Evolutionary conservation across 92 coral and sea anemone species (phyloP).

Genomic region (Virgularia gustaviana): DNA sequence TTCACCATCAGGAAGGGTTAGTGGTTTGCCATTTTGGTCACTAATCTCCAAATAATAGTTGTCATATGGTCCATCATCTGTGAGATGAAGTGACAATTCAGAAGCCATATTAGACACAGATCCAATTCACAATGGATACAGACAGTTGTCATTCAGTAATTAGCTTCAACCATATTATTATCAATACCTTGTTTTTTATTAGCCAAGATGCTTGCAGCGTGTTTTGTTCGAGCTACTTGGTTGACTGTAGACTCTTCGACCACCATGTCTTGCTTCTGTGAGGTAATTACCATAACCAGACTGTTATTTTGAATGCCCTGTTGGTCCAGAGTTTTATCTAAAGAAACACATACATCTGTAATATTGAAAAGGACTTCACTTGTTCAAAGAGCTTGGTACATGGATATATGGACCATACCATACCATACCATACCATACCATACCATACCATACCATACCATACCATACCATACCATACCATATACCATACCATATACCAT

Average conservation of each 20-base stretch:
- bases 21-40: conserved; percentile 81
- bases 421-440: not conserved
- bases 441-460: no score
- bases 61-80: conserved; percentile 45
- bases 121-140: no score
- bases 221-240: conserved; percentile 63
- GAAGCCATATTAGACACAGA: no score
- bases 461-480: no score
- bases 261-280: conserved; percentile 42
- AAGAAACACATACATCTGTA: not conserved
- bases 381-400: not conserved
- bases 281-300: conserved; percentile 67
- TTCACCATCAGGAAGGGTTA: conserved; percentile 71
- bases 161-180: no score
- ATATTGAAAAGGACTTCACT: no score
- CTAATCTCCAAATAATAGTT: conserved; percentile 75
- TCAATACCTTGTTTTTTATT: conserved; percentile 69
- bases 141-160: no score
- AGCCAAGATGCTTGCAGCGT: conserved; percentile 85
- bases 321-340: conserved; percentile 66
- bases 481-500: no score
- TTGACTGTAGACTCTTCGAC: conserved; percentile 60
- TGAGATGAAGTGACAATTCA: no score
- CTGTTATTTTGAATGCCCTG: conserved; percentile 72
- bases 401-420: not conserved